Conservation (phyloP, 2,888 invertebrate genomes). For the Thecophora atra region DNA sequence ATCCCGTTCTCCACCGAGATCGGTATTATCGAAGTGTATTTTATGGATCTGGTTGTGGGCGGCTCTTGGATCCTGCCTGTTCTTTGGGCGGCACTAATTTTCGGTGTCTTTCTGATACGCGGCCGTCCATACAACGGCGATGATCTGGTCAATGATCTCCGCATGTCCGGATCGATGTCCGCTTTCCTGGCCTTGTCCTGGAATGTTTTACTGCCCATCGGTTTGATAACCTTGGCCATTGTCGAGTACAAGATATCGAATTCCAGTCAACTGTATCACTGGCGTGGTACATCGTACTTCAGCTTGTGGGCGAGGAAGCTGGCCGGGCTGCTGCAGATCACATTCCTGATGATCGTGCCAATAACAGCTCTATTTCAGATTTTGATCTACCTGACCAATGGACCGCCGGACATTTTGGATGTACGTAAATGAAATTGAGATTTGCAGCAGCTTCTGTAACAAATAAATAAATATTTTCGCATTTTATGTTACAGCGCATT, state of each 20-base stretch:
- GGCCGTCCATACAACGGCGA: conserved; percentile 85
- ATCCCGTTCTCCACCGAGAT: conserved; percentile 87
- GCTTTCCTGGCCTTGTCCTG: conserved; percentile 82
- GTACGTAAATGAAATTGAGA: conserved; percentile 69
- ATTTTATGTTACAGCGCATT: conserved; percentile 73
- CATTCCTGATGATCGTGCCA: conserved; percentile 78
- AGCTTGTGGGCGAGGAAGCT: conserved; percentile 81
- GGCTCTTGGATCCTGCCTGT: conserved; percentile 89
- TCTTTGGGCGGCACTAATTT: conserved; percentile 78
- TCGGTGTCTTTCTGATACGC: conserved; percentile 86
- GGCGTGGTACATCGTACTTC: conserved; percentile 80
- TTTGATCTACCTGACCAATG: conserved; percentile 80
- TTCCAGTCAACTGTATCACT: conserved; percentile 74
- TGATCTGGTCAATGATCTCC: conserved; percentile 63
- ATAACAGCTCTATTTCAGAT: conserved; percentile 70
- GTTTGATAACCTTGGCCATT: conserved; percentile 78
- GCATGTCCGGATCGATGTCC: conserved; percentile 69
- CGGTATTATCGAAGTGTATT: conserved; percentile 84
- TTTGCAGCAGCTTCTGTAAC: not conserved
- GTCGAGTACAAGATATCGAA: conserved; percentile 77
- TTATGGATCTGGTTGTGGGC: conserved; percentile 83
- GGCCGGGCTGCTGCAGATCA: conserved; percentile 79
- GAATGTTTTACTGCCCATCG: conserved; percentile 87
- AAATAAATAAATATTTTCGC: not conserved
- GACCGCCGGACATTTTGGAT: conserved; percentile 87